Evolutionary conservation across 2,113 vertebrate genomes (phyloP).

Genomic region (Promerops cafer): DNA sequence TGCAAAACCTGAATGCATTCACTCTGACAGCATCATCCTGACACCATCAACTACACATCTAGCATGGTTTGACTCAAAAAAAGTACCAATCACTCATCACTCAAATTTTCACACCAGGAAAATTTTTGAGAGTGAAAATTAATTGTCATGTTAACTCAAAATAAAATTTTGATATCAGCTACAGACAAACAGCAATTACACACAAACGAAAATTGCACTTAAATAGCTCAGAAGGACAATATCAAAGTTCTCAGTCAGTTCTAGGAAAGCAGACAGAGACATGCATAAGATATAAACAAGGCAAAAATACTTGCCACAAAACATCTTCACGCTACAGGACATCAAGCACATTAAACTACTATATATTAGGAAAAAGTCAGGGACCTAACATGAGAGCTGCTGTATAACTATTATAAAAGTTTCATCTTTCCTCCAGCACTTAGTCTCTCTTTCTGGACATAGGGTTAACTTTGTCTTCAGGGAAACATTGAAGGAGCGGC

Average conservation of each 20-base stretch:
- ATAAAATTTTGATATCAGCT: neutral
- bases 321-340: accelerated
- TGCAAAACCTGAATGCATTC: neutral
- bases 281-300: neutral
- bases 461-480: neutral
- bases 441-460: neutral
- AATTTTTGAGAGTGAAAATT: neutral
- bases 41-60: neutral
- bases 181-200: accelerated
- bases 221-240: neutral
- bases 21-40: neutral
- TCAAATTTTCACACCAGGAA: neutral
- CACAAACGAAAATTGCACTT: accelerated
- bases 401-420: neutral
- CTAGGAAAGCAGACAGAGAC: neutral
- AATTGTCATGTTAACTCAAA: neutral
- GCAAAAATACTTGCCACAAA: neutral
- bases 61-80: neutral
- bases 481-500: neutral
- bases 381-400: neutral
- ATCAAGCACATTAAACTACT: neutral
- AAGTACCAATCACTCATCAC: accelerated
- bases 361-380: neutral
- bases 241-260: neutral
- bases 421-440: neutral